These are phyloP conservation scores for Gadus chalcogrammus DNA, from an alignment of 2,113 vertebrate species.

Conservation along the genomic window DNA sequence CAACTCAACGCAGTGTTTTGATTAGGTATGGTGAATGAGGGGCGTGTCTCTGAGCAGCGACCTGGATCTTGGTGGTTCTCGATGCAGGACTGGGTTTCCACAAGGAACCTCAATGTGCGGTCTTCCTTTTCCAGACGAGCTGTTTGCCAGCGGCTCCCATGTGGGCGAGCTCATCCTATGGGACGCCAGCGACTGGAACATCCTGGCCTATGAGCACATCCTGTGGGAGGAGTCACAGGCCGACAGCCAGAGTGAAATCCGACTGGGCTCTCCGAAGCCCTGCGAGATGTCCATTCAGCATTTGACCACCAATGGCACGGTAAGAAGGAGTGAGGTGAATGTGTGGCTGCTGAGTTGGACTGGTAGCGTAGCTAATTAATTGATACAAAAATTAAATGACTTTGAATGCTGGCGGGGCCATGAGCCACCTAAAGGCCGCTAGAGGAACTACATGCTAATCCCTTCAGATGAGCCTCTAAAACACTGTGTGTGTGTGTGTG, in stretches of 20 bases:
- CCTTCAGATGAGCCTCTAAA: too few species aligned
- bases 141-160: slow-evolving; percentile 88
- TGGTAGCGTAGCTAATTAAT: not conserved
- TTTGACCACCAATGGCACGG: slow-evolving; percentile 83
- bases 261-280: slow-evolving; percentile 78
- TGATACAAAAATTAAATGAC: not conserved
- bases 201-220: slow-evolving; percentile 79
- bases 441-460: too few species aligned
- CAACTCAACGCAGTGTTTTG: too few species aligned
- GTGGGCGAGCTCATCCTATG: slow-evolving; percentile 90
- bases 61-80: too few species aligned
- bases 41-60: too few species aligned
- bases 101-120: not conserved
- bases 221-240: slow-evolving; percentile 81
- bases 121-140: slow-evolving; percentile 35
- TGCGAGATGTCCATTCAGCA: slow-evolving; percentile 87
- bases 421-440: too few species aligned
- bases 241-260: slow-evolving; percentile 79
- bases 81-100: not conserved
- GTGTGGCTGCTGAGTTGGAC: not conserved
- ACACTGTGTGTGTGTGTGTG: too few species aligned
- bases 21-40: too few species aligned
- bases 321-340: slow-evolving; percentile 50
- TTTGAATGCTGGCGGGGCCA: too few species aligned
- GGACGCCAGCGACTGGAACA: slow-evolving; percentile 83